Percentiles rank a stretch among this genome's conserved stretches.
Conservation (phyloP, 2,888 invertebrate genomes). For the Drosophila demipolita region DNA sequence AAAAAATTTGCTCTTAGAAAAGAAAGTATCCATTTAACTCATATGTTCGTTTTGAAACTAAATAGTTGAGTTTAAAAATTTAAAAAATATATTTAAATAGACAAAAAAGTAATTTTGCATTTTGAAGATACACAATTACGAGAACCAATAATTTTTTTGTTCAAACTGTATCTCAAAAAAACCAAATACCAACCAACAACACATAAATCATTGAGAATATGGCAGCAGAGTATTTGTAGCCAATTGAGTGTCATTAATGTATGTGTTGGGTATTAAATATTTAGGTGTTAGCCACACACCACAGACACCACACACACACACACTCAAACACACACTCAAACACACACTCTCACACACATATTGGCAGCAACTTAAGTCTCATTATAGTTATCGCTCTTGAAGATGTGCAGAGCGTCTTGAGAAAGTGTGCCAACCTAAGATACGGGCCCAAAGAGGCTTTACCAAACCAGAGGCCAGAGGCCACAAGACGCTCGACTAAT, state of each 20-base stretch:
- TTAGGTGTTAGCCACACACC: neutral
- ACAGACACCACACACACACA: neutral
- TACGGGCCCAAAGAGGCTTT: constrained; percentile 17
- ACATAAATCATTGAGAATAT: no score
- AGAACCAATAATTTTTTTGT: neutral
- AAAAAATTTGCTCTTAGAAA: neutral
- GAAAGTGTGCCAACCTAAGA: constrained; percentile 28
- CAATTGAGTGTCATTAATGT: neutral
- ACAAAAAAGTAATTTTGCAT: no score
- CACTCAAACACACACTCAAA: neutral
- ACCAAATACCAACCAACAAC: neutral
- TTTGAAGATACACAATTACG: neutral
- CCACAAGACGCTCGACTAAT: constrained; percentile 41
- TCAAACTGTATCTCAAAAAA: neutral
- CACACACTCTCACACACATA: constrained; percentile 5
- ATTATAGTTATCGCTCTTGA: constrained; percentile 43
- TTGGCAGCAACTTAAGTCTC: constrained; percentile 43
- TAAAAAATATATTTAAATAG: neutral
- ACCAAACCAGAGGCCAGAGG: neutral
- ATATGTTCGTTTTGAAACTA: neutral
- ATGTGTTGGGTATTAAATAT: neutral
- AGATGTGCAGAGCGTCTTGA: constrained; percentile 22
- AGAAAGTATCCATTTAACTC: no score
- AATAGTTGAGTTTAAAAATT: neutral
- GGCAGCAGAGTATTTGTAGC: neutral